These are phyloP conservation scores for Drosophila phalerata DNA, from an alignment of 2,888 invertebrate species.

Conservation along the genomic window DNA sequence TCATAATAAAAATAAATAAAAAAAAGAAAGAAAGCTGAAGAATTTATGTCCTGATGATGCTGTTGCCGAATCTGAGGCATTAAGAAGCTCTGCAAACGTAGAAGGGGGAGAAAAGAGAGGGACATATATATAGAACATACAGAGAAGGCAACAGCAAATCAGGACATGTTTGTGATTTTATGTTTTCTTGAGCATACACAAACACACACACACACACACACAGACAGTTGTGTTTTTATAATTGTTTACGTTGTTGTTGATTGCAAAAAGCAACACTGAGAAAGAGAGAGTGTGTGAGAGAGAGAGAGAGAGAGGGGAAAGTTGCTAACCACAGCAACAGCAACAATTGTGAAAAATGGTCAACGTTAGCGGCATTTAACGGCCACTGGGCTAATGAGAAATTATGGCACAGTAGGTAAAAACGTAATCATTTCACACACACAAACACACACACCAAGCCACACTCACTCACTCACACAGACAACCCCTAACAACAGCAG, in stretches of 20 bases:
- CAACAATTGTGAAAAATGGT: conserved; percentile 61
- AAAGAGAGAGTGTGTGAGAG: neutral
- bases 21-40: conserved; percentile 44
- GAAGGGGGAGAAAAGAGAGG: neutral
- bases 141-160: conserved; percentile 25
- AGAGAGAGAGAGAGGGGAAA: neutral
- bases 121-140: neutral
- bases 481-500: conserved; percentile 3
- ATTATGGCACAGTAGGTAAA: conserved; percentile 75
- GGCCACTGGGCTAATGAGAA: conserved; percentile 84
- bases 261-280: conserved; percentile 36
- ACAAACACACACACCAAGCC: conserved; percentile 31
- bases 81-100: conserved; percentile 32
- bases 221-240: conserved; percentile 43
- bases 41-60: conserved; percentile 56
- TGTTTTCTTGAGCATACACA: conserved; percentile 44
- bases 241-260: conserved; percentile 54
- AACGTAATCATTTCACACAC: conserved; percentile 51
- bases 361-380: conserved; percentile 62
- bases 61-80: conserved; percentile 30
- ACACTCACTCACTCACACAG: neutral
- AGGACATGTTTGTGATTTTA: conserved; percentile 57
- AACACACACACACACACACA: conserved; percentile 8
- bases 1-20: conserved; percentile 78
- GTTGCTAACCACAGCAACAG: conserved; percentile 1